Percentiles rank a stretch among this genome's conserved stretches.
Conservation (phyloP, 2,113 vertebrate genomes). For the Sakesphorus luctuosus region DNA sequence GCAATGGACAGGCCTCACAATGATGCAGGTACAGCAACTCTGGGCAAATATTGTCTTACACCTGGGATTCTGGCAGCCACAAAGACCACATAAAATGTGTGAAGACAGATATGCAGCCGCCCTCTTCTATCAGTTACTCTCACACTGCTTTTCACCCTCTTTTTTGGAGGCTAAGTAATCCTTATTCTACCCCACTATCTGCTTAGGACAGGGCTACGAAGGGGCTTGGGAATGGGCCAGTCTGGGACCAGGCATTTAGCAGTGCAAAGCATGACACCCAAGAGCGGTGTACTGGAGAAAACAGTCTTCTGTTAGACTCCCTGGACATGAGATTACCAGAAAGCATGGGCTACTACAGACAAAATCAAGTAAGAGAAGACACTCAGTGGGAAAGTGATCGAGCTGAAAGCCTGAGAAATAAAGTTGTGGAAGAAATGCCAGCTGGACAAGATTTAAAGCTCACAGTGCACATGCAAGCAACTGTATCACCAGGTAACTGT, state of each 20-base stretch:
- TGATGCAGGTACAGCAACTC: neutral
- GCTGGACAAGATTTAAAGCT: neutral
- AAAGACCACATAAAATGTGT: neutral
- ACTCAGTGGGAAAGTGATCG: neutral
- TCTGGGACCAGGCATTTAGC: neutral
- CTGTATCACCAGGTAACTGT: conserved; percentile 30
- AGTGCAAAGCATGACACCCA: accelerated
- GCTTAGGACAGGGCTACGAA: neutral
- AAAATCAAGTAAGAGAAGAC: neutral
- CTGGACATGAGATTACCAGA: neutral
- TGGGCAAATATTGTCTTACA: neutral
- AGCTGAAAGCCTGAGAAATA: neutral
- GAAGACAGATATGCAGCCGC: neutral
- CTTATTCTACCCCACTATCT: neutral
- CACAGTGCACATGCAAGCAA: neutral
- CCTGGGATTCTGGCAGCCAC: neutral
- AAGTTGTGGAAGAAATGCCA: neutral
- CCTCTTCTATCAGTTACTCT: neutral
- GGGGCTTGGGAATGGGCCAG: neutral
- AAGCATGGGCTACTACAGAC: neutral
- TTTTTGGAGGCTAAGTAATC: neutral
- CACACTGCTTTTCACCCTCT: neutral
- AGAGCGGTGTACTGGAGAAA: neutral
- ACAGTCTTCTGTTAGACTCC: neutral
- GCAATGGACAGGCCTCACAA: neutral